phyloP scores from a whole-genome alignment of 2,113 vertebrate species.

The Callipepla californica region DNA sequence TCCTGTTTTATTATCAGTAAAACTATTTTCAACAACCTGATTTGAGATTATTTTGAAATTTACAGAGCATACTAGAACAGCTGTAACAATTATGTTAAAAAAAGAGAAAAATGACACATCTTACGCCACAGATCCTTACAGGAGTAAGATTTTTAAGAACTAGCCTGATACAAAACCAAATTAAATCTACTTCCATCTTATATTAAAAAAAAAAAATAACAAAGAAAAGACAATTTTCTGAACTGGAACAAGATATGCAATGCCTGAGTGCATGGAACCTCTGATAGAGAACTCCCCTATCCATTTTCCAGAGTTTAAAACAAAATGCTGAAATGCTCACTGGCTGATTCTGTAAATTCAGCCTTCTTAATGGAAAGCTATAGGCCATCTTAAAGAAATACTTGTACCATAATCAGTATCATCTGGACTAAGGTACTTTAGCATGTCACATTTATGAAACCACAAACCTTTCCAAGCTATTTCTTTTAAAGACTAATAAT shows the following conservation, averaged over 20 bases:
- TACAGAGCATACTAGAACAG: neutral
- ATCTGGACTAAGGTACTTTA: conserved; percentile 72
- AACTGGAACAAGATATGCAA: neutral
- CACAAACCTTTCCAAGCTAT: conserved; percentile 69
- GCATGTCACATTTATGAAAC: conserved; percentile 75
- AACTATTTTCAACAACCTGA: neutral
- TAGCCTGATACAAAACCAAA: neutral
- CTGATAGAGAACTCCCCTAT: neutral
- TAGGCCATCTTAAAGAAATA: conserved; percentile 18
- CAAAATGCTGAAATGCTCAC: neutral
- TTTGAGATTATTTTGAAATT: neutral
- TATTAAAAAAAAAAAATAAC: neutral
- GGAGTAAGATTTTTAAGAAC: neutral
- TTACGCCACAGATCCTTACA: neutral
- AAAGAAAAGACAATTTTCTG: neutral
- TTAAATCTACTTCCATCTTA: neutral
- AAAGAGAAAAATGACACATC: neutral
- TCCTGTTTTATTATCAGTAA: neutral
- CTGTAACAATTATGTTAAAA: neutral
- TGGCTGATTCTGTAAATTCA: conserved; percentile 8
- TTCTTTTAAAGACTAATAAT: conserved; percentile 75
- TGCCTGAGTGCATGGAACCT: neutral
- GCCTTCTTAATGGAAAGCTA: conserved; percentile 41
- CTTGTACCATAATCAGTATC: conserved; percentile 8
- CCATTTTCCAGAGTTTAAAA: conserved; percentile 34